Evolutionary conservation across 2,888 invertebrate genomes (phyloP), one percentile per base, ranked within the genome.

Genomic region (Phragmatobia fuliginosa): DNA sequence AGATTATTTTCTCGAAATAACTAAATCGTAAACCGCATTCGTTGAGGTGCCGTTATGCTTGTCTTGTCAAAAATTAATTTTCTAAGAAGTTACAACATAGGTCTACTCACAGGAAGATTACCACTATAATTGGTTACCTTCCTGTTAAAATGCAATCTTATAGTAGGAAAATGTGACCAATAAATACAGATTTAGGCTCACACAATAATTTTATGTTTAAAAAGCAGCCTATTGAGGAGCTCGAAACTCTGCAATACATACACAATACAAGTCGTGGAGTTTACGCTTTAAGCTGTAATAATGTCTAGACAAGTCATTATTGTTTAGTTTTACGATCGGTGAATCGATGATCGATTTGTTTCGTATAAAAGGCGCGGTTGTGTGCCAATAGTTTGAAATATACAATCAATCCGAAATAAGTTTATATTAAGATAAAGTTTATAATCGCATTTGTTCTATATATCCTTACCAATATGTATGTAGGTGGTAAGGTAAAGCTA

Each of bases 341-440:
- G 66, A 74, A 73, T 68, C 68, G 61, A 71, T 73, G 61, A 62
- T 80, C 76, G 65, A 80, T 74, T 80, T 58, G 78, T 72, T 73
- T 72, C 78, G 74, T 72, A 67, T 73, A 59, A 65, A 67, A 61
- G n/a, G 25, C 56, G 18, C 38, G 62, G 25, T 67, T 59, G 41
- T 58, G 52, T 56, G 16, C 41, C 56, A 38, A 62, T 38, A 16
- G 62, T 38, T 62, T 45, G 21, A 28, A 36, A 49, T 58, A 38
- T 62, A 32, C 32, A 62, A 16, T 16, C 67, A 56, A 62, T 58
- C 49, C 25, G 18, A 45, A 28, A 49, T 28, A 36, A 32, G 38
- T 59, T 59, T 66, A 59, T 16, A 32, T 59, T 58, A 5, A 31
- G 31, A 62, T 28, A 18, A 41, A 31, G 31, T 28, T 49, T 45